These are phyloP conservation scores for Drosophila anomalata DNA, from an alignment of 2,888 invertebrate genomes.

Conservation along the genomic window DNA sequence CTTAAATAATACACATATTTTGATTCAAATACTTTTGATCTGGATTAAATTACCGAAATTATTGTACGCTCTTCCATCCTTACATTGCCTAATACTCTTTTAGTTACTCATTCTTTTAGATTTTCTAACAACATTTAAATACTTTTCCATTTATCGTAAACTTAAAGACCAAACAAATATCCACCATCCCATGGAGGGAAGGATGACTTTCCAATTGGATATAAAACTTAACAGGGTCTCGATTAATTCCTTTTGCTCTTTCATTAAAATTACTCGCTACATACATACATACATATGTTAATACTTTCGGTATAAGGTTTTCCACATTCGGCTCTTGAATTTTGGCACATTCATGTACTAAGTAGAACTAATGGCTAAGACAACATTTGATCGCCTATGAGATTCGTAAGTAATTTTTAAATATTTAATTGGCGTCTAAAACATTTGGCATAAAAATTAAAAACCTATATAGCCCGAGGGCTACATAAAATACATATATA, in stretches of 20 bases:
- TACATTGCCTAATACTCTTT: slow-evolving; percentile 19
- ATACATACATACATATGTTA: not conserved
- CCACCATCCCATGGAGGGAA: slow-evolving; percentile 9
- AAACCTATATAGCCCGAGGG: slow-evolving; percentile 46
- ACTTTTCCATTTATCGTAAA: slow-evolving; percentile 31
- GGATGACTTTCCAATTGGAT: slow-evolving; percentile 20
- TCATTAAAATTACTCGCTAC: slow-evolving; percentile 1
- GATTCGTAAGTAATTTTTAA: slow-evolving; percentile 29
- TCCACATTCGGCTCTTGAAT: slow-evolving; percentile 7
- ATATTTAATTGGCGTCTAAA: slow-evolving; percentile 41
- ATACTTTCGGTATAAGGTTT: slow-evolving; percentile 20
- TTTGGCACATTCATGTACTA: slow-evolving; percentile 72
- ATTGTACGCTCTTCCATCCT: slow-evolving; percentile 56
- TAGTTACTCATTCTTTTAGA: not conserved
- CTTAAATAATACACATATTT: slow-evolving; percentile 51
- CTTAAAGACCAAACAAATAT: slow-evolving; percentile 25
- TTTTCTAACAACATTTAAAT: slow-evolving; percentile 59
- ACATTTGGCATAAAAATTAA: slow-evolving; percentile 48
- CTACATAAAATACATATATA: slow-evolving; percentile 45
- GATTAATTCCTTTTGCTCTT: slow-evolving; percentile 30
- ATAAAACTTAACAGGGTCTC: slow-evolving; percentile 68
- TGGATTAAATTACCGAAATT: slow-evolving; percentile 59
- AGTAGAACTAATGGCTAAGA: slow-evolving; percentile 60
- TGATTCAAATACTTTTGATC: slow-evolving; percentile 70
- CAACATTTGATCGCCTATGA: slow-evolving; percentile 47